Conservation (phyloP, 2,113 vertebrate genomes). For the Megaceryle torquata region DNA sequence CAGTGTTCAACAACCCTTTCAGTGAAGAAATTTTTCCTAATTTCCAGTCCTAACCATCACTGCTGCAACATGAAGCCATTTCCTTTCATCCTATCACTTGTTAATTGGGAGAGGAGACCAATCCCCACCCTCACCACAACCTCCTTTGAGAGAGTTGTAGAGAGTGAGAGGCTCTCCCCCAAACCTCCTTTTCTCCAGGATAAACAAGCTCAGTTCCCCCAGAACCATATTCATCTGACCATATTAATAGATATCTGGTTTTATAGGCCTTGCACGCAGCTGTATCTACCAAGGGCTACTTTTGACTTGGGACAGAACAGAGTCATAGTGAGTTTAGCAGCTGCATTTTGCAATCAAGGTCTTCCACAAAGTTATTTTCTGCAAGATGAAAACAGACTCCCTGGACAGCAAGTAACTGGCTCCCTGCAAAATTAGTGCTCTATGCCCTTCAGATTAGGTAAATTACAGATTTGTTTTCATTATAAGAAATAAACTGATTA, state of each 20-base stretch:
- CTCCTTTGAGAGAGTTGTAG: background rate
- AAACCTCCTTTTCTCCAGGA: background rate
- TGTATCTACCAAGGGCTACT: background rate
- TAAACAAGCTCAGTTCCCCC: background rate
- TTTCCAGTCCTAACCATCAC: no score
- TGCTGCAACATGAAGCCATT: background rate
- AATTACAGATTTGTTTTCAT: slow-evolving; percentile 51
- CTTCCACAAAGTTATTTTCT: background rate
- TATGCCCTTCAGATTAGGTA: background rate
- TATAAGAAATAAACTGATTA: slow-evolving; percentile 60
- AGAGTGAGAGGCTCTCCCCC: background rate
- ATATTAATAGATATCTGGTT: background rate
- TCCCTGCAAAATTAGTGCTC: background rate
- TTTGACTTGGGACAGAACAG: background rate
- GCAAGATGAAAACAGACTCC: background rate
- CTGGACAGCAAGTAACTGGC: background rate
- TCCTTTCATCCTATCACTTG: background rate
- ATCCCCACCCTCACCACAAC: background rate
- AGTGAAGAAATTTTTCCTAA: no score
- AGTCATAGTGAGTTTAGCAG: background rate
- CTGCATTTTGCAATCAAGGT: background rate
- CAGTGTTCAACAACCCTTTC: background rate
- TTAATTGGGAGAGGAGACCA: background rate
- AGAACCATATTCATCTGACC: background rate
- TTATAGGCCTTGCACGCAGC: background rate